Evolutionary conservation across 2,888 invertebrate species (phyloP), one percentile per base, ranked within the genome.

Genomic region (Nasonia oneida): DNA sequence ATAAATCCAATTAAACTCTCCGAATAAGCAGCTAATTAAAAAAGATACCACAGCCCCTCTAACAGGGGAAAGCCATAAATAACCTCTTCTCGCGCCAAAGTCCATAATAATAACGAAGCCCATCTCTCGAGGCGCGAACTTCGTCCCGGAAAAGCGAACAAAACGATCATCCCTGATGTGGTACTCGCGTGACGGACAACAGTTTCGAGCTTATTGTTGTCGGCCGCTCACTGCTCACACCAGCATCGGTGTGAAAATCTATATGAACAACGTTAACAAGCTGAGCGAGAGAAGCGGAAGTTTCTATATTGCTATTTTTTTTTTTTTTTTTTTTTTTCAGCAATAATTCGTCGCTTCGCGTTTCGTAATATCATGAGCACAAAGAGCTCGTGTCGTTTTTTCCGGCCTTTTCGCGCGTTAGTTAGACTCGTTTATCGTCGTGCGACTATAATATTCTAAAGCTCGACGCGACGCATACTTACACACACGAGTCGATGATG

Each of bases 401-500:
- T n/a, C 64, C 33, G 42, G 57, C 73, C 15, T 18, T 61, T n/a
- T 15, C 8, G 57, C 23, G 23, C 61, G 3, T 76, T 39, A 33
- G 33, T 64, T 70, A 77, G 39, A 73, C 64, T 81, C 61, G 71
- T 81, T 85, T 73, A 81, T 77, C 85, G 61, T 37, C 29, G 29
- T 61, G 15, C 50, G 61, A 57, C 76, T 53, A 47, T 64, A 6
- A 47, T 64, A 6, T 10, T 77, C 47, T 57, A 75, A 79, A 1
- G 14, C 29, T 29, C 39, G 73, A 61, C n/a, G 57, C n/a, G 57
- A n/a, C n/a, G 1, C 29, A 61, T 6, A 15, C 6, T 6, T 8
- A 29, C 29, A 1, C 29, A 1, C 1, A 29, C 29, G 29, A 29
- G 57, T 8, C 50, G 15, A 3, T 5, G 15, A 12, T 77, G 42